Evolutionary conservation across 2,888 invertebrate genomes (phyloP), one percentile per base, ranked within the genome.

Genomic region (Bruchidius siliquastri): DNA sequence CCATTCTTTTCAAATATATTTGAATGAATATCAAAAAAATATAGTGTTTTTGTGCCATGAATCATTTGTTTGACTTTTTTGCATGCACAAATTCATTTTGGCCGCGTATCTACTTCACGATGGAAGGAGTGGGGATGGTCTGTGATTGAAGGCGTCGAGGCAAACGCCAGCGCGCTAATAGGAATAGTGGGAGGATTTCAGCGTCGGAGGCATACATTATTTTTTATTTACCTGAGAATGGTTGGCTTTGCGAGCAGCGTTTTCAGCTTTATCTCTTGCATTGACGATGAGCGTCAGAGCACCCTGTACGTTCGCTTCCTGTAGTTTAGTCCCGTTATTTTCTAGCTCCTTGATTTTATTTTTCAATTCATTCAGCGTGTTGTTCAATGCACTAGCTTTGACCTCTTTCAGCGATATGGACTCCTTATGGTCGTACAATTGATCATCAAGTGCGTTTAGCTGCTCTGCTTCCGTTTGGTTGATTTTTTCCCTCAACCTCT

Each of bases 291-390:
- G 90, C 83, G 96, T 97, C 72, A 98, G 89, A 0, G 99, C 99
- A 80, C 96, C 98, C 88, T 97, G 96, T 72, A 98, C 94, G 85
- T 98, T 97, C 2, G 95, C 95, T 88, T 98, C 98, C 87, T 98
- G 97, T n/a, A 81, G 72, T 77, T 80, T 80, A 0, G 81, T 81
- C 20, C 97, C 97, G 83, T 97, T 96, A 76, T 93, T 92, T 81
- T 94, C 93, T 73, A 99, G 88, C 71, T 93, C 91, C 73, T 91
- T 88, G 0, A 97, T 96, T 79, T 92, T 90, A 68, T 90, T 87
- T 82, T 91, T 92, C 0, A 94, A 88, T 22, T 90, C 87, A 20
- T 90, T 89, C 69, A 91, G 91, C 74, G 91, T 90, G 74, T 88
- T 88, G 81, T 92, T 88, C 68, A 94, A 87, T 68, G 91, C 90